Evolutionary conservation across 2,888 invertebrate genomes (phyloP), one percentile per base, ranked within the genome.

Genomic region (Cosmia pyralina): DNA sequence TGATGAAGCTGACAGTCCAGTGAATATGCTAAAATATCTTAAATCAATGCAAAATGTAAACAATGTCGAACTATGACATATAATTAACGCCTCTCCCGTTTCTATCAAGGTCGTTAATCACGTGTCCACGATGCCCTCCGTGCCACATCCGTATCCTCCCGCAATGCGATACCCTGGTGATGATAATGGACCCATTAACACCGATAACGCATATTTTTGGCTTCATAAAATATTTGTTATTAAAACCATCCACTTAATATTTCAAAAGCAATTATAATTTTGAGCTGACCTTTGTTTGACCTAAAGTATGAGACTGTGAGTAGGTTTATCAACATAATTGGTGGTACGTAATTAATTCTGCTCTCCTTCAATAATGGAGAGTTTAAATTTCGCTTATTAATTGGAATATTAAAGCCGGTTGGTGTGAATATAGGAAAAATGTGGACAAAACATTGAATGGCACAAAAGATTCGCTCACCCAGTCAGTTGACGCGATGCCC

Each of bases 51-150:
- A 17, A 19, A 38, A 59, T 41, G 41, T 68, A 77, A 76, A 59
- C 48, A 77, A 77, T 63, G 53, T 53, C 2, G 46, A 50, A 78
- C 34, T 63, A 58, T 22, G 53, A 55, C 41, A 67, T 66, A 62
- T 53, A 62, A 62, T 50, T 69, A 79, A 52, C 19, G 41, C 22
- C 11, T 34, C 48, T 28, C 44, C 50, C 67, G 17, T 57, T 68
- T 72, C 82, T 72, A 83, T 83, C 69, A 69, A 65, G 10, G 52
- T 70, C 69, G 69, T 77, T 85, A 74, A 85, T 73, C 79, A 63
- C 66, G 41, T 72, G 60, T 62, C 58, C 72, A 22, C 58, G 59
- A 44, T 34, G 38, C 48, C 48, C 59, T 58, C 22, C 57, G n/a
- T 60, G 22, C 58, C 63, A 52, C 53, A 68, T 79, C 72, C 75